Conservation (phyloP, 1,140 invertebrate species). For the Conus betulinus region DNA sequence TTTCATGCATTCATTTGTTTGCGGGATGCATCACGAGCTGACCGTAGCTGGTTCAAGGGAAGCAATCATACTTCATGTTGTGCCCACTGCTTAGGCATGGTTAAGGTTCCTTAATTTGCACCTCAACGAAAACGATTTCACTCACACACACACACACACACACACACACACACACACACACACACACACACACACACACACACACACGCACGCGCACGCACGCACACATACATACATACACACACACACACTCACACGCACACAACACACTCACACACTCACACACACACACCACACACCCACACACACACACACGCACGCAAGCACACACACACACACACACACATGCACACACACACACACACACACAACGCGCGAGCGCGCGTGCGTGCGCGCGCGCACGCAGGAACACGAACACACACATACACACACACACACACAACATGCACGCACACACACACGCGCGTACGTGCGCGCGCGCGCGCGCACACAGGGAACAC, state of each 20-base stretch:
- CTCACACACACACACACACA: too few relatives aligned
- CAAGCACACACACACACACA: neutral
- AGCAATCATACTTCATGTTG: neutral
- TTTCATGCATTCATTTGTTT: too few relatives aligned
- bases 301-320: too few relatives aligned
- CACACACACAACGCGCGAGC: too few relatives aligned
- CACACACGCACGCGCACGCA: slow-evolving; percentile 1
- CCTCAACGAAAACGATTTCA: neutral
- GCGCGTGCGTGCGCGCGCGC: too few relatives aligned
- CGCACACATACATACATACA: neutral
- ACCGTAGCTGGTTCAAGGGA: too few relatives aligned
- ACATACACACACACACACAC: neutral
- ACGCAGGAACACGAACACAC: too few relatives aligned
- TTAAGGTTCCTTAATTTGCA: neutral
- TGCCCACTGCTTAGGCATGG: neutral
- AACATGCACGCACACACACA: neutral
- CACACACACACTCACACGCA: too few relatives aligned
- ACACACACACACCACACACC: neutral
- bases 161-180: neutral
- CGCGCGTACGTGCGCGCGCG: neutral
- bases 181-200: neutral
- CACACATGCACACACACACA: neutral
- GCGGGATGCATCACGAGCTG: too few relatives aligned
- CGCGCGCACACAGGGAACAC: neutral
- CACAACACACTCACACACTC: neutral